Evolutionary conservation across 2,113 vertebrate genomes (phyloP), one percentile per base, ranked within the genome.

Genomic region (Camelus bactrianus): DNA sequence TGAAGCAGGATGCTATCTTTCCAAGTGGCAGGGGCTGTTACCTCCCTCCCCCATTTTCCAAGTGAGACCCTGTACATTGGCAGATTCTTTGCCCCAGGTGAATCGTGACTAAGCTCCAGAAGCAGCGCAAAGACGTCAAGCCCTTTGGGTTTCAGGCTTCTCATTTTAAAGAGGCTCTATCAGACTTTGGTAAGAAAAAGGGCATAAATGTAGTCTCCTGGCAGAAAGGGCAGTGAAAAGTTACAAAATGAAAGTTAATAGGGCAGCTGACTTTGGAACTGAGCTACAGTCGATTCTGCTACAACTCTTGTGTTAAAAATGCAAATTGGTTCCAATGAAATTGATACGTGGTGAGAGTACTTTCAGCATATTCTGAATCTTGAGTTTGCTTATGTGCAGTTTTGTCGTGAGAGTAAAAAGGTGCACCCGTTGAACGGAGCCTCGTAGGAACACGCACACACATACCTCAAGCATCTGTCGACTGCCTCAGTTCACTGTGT

Each of bases 1-100:
- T 3, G 35, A 62, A 81, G 32, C 16, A 42, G 42, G 12, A 54
- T 8, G 2, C 19, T 0, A 6, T 64, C 50, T 50, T 42, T 52
- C 17, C 17, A 46, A 56, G 32, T 58, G 2, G 2, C 0, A 6
- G 28, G 15, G 26, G 2, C 20, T 13, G 0, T 22, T 67, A 2
- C 8, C 28, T 22, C 50, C 72, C n/a, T 65, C 46, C 22, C 9
- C 38, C 16, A 17, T 42, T 75, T 69, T 48, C 85, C 46, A 54
- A 89, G 38, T 11, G 30, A 77, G 42, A 64, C 2, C 19, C 38
- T 46, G 14, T 1, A 26, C 35, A 22, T 8, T 7, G 48, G 16
- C 52, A 67, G 83, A 79, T 5, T 35, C 64, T 46, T 72, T 50
- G 58, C 30, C 56, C 20, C 6, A 38, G 19, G 30, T 22, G 8